phyloP scores from a whole-genome alignment of 1,140 invertebrate genomes.

The Aleiodes sp. region DNA sequence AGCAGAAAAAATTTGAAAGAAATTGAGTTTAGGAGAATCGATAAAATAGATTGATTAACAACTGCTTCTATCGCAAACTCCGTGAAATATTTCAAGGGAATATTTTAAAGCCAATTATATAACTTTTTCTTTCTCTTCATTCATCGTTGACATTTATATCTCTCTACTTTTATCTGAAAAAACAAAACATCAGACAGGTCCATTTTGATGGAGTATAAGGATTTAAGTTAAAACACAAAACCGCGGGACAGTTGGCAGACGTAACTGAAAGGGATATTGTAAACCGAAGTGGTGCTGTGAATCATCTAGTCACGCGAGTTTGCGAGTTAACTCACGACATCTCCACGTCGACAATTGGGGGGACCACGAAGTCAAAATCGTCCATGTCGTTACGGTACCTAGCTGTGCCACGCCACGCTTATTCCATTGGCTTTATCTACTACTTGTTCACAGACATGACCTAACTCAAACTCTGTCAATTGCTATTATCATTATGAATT shows the following conservation, averaged over 20 bases:
- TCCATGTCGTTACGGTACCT: conserved; percentile 29
- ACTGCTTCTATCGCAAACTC: too few species aligned
- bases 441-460: conserved; percentile 10
- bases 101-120: too few species aligned
- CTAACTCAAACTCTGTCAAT: conserved; percentile 14
- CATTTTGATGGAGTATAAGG: neutral
- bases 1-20: too few species aligned
- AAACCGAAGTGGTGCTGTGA: conserved; percentile 28
- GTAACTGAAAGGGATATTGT: conserved; percentile 17
- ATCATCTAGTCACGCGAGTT: conserved; percentile 41
- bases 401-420: conserved; percentile 31
- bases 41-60: too few species aligned
- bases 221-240: neutral
- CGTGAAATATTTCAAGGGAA: too few species aligned
- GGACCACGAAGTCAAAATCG: conserved; percentile 17
- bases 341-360: conserved; percentile 21
- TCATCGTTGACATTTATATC: too few species aligned
- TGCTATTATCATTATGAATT: neutral
- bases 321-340: conserved; percentile 30
- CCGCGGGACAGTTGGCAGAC: neutral
- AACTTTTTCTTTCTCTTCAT: too few species aligned
- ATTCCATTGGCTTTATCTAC: neutral
- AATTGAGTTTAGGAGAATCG: too few species aligned
- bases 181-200: too few species aligned
- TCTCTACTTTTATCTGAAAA: too few species aligned